phyloP scores from a whole-genome alignment of 2,888 invertebrate species.

The Perithous albicinctus region DNA sequence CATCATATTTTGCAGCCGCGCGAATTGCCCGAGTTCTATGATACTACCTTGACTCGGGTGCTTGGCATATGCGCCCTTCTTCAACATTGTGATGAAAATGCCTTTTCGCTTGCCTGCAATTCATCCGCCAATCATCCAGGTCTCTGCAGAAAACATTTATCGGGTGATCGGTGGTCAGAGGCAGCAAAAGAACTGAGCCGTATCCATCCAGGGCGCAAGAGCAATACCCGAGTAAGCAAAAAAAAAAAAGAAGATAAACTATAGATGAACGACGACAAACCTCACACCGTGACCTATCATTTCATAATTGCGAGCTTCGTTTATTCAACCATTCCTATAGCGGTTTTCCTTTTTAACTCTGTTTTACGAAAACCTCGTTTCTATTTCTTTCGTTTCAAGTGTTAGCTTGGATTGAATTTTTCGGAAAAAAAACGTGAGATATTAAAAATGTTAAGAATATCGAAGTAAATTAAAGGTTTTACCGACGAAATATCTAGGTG shows the following conservation, averaged over 20 bases:
- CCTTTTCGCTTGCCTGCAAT: slow-evolving; percentile 65
- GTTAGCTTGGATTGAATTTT: not conserved
- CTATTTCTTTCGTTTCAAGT: not conserved
- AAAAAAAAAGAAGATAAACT: not conserved
- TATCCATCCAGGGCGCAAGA: not conserved
- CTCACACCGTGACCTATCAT: not conserved
- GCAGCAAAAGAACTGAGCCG: not conserved
- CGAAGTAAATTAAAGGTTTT: too few species aligned
- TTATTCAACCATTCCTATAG: not conserved
- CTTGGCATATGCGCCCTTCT: not conserved
- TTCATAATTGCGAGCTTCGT: not conserved
- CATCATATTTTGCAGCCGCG: not conserved
- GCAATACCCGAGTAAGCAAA: not conserved
- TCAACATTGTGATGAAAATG: slow-evolving; percentile 77
- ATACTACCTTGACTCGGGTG: too few species aligned
- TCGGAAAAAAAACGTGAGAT: not conserved
- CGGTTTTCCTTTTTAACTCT: not conserved
- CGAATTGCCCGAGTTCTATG: not conserved
- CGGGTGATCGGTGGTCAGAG: slow-evolving; percentile 16
- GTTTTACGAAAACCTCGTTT: not conserved
- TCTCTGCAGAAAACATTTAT: slow-evolving; percentile 68
- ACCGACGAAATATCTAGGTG: too few species aligned
- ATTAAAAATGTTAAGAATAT: too few species aligned
- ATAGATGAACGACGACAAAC: not conserved
- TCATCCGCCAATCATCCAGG: slow-evolving; percentile 75